Evolutionary conservation across 2,888 invertebrate genomes (phyloP).

Genomic region (Drosophila maculinotata): DNA sequence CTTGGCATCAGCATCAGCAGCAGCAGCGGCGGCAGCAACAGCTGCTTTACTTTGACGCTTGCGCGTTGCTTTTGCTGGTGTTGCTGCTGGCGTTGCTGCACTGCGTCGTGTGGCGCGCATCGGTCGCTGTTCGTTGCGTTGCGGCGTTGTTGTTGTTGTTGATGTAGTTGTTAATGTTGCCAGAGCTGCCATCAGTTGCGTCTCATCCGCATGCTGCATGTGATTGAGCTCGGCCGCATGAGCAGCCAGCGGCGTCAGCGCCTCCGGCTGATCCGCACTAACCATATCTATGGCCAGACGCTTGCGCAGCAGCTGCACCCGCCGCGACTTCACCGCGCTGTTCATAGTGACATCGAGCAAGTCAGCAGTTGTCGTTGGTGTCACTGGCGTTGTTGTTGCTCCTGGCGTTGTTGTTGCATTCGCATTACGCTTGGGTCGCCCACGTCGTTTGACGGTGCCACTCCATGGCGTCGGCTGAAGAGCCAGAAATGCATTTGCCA

Average conservation of each 20-base stretch:
- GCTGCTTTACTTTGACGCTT: slow-evolving; percentile 51
- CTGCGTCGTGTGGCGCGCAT: slow-evolving; percentile 80
- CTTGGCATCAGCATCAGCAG: slow-evolving; percentile 1
- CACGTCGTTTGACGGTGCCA: slow-evolving; percentile 82
- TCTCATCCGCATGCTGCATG: slow-evolving; percentile 18
- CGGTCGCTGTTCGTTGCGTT: slow-evolving; percentile 68
- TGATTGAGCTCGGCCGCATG: slow-evolving; percentile 18
- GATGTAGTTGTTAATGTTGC: slow-evolving; percentile 12
- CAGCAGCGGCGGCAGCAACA: slow-evolving; percentile 3
- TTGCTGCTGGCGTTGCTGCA: slow-evolving; percentile 23
- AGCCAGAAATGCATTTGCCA: too few relatives aligned
- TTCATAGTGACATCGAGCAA: slow-evolving; percentile 24
- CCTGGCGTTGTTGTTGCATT: slow-evolving; percentile 18
- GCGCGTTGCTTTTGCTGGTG: slow-evolving; percentile 39
- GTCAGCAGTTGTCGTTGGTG: slow-evolving; percentile 10
- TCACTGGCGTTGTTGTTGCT: background rate
- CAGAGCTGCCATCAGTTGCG: slow-evolving; percentile 3
- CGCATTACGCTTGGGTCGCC: slow-evolving; percentile 85
- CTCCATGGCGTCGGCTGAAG: slow-evolving; percentile 7
- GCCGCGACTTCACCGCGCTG: slow-evolving; percentile 76
- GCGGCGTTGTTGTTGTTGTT: slow-evolving; percentile 37
- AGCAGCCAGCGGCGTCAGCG: background rate
- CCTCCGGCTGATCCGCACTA: slow-evolving; percentile 65
- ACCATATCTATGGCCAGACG: slow-evolving; percentile 84
- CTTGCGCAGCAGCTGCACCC: slow-evolving; percentile 82